Base-by-base conservation (phyloP, 2,797 vertebrate genomes). In the Synanceia verrucosa region DNA sequence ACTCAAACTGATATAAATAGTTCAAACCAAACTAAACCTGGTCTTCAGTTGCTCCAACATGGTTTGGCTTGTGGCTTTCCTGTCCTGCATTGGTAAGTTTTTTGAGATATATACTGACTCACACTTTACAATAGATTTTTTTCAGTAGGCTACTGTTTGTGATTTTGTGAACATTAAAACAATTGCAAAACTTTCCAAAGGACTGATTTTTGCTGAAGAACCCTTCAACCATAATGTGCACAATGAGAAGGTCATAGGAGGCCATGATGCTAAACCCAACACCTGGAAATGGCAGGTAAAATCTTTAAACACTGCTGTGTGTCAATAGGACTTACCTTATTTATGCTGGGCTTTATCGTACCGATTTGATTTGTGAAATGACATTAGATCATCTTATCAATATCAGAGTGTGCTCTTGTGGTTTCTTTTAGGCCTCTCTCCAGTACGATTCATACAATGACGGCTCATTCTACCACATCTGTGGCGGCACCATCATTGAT, bases 211-310 rank as follows among this genome's bases (percentile, higher is more conserved):
- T 61, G 86, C 86, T 13, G 78, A 84, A 50, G 26, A 33, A 41
- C 82, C 84, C 5, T 59, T 84, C 50, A 82, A 78, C 70, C 50
- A 72, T 5, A 60, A 69, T 1, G 89, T 82, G 23, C 46, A 77
- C 52, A 89, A 91, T 75, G 19, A 83, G 9, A 89, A 83, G 52
- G 86, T 92, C 37, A 73, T 92, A 36, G 91, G 90, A 26, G 91
- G 89, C 28, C 5, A 1, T 3, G 3, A 91, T 48, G 90, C 91
- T 11, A 0, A 11, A 34, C 89, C 70, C 9, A 73, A 86, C 33
- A 65, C 24, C 37, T 94, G 93, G 92, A 89, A 33, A 66, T 93
- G 89, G 90, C 92, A 93, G 90, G 92, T 93, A 85, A 82, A 68
- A 46, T 1, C 2, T 21, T 18, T 5, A 21, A 44, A 6, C 7